Percentiles rank a stretch among this genome's conserved stretches.
phyloP scores from a whole-genome alignment of 1,140 invertebrate genomes.

The Drosophila parvula region DNA sequence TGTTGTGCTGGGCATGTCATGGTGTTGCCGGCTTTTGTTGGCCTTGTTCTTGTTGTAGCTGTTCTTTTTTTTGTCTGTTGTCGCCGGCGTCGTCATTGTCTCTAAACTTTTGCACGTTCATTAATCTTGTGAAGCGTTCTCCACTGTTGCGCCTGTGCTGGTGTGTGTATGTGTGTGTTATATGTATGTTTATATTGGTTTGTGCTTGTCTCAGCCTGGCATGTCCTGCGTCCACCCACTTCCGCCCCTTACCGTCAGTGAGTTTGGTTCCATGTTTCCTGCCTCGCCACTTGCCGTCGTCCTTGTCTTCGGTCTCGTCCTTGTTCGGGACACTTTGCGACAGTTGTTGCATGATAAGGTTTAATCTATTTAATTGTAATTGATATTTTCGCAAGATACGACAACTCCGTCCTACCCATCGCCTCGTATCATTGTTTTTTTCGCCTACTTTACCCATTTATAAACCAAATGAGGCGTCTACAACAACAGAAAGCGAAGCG shows the following conservation, averaged over 20 bases:
- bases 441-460: conserved; percentile 58
- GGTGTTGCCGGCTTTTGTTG: conserved; percentile 57
- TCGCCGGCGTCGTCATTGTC: conserved; percentile 77
- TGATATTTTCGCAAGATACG: conserved; percentile 80
- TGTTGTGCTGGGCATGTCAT: conserved; percentile 53
- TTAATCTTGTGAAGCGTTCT: conserved; percentile 81
- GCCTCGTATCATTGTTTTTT: conserved; percentile 20
- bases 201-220: conserved; percentile 52
- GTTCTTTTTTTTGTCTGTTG: conserved; percentile 55
- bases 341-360: conserved; percentile 82
- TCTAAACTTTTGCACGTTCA: conserved; percentile 82
- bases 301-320: conserved; percentile 45
- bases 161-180: conserved; percentile 37
- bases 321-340: conserved; percentile 76
- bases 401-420: conserved; percentile 41
- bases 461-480: conserved; percentile 71
- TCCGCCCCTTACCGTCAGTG: background rate
- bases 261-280: conserved; percentile 65
- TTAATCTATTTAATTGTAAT: conserved; percentile 83
- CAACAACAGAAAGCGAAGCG: conserved; percentile 12
- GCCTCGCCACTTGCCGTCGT: conserved; percentile 36
- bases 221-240: conserved; percentile 22
- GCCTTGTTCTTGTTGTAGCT: conserved; percentile 55
- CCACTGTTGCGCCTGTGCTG: conserved; percentile 55
- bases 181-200: conserved; percentile 55